phyloP scores from a whole-genome alignment of 92 coral and sea anemone species.

The Zoanthus solanderi region DNA sequence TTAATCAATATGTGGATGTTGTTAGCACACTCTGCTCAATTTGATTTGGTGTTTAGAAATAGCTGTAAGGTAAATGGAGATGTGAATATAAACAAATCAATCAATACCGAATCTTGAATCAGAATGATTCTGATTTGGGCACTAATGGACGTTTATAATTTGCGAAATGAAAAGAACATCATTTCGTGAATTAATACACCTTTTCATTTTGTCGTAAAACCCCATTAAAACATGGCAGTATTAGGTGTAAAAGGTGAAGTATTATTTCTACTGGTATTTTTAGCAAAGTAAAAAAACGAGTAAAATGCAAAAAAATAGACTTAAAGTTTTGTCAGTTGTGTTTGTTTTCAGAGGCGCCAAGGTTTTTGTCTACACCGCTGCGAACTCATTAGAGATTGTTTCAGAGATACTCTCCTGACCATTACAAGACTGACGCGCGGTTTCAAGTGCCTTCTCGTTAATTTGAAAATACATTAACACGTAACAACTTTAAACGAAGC shows the following conservation, averaged over 20 bases:
- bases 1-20: slow-evolving; percentile 71
- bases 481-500: slow-evolving; percentile 17
- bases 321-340: slow-evolving; percentile 15
- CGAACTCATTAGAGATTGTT: slow-evolving; percentile 44
- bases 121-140: slow-evolving; percentile 60
- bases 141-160: slow-evolving; percentile 69
- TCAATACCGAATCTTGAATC: slow-evolving; percentile 63
- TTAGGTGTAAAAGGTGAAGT: slow-evolving; percentile 53
- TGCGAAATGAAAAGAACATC: slow-evolving; percentile 78
- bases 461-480: slow-evolving; percentile 15
- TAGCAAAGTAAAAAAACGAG: background rate
- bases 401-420: slow-evolving; percentile 34
- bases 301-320: background rate
- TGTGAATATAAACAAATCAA: slow-evolving; percentile 65
- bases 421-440: slow-evolving; percentile 6
- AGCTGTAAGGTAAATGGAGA: slow-evolving; percentile 76
- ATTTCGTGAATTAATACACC: slow-evolving; percentile 65
- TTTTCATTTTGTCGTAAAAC: slow-evolving; percentile 65
- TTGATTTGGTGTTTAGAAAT: slow-evolving; percentile 79
- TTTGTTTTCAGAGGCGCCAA: slow-evolving; percentile 52
- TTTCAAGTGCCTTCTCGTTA: slow-evolving; percentile 35
- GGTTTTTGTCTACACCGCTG: slow-evolving; percentile 36
- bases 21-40: slow-evolving; percentile 66
- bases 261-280: slow-evolving; percentile 16
- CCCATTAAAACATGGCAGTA: slow-evolving; percentile 71